These are phyloP conservation scores for Griposia aprilina DNA, from an alignment of 2,888 invertebrate species.

Conservation along the genomic window DNA sequence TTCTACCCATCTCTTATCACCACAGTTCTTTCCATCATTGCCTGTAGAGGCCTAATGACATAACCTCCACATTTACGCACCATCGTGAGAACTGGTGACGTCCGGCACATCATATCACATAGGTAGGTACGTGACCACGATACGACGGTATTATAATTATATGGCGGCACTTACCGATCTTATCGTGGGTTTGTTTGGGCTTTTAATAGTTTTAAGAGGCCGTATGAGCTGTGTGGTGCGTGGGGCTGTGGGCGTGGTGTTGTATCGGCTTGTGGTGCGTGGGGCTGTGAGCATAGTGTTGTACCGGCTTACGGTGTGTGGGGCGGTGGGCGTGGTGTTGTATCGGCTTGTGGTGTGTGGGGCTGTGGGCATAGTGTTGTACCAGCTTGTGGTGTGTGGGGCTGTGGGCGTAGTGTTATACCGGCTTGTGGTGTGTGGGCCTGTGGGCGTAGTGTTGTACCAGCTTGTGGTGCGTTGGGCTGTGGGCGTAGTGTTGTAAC, in stretches of 20 bases:
- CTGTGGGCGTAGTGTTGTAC: too few species aligned
- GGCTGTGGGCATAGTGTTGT: too few species aligned
- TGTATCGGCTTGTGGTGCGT: not conserved
- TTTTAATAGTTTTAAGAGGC: slow-evolving; percentile 42
- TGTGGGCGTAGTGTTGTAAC: slow-evolving; percentile 20
- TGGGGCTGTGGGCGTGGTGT: slow-evolving; percentile 21
- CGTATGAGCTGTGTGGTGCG: slow-evolving; percentile 1
- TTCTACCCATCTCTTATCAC: slow-evolving; percentile 1
- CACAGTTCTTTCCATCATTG: slow-evolving; percentile 20
- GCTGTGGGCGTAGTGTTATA: slow-evolving; percentile 17
- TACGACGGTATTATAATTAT: slow-evolving; percentile 45
- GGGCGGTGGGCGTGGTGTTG: slow-evolving; percentile 21
- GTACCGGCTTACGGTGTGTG: not conserved
- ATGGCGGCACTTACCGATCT: slow-evolving; percentile 40
- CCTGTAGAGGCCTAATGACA: not conserved
- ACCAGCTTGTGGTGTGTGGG: not conserved
- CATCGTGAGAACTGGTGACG: slow-evolving; percentile 54
- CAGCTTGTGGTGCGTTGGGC: not conserved
- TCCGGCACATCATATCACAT: slow-evolving; percentile 40
- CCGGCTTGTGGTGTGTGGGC: not conserved
- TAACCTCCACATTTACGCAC: not conserved
- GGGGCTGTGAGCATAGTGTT: too few species aligned
- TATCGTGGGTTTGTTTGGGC: slow-evolving; percentile 52
- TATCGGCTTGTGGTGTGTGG: not conserved
- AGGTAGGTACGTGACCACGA: slow-evolving; percentile 30